Percentiles rank a stretch among this genome's conserved stretches.
Evolutionary conservation across 2,888 invertebrate species (phyloP).

Genomic region (Ichneumon xanthorius): DNA sequence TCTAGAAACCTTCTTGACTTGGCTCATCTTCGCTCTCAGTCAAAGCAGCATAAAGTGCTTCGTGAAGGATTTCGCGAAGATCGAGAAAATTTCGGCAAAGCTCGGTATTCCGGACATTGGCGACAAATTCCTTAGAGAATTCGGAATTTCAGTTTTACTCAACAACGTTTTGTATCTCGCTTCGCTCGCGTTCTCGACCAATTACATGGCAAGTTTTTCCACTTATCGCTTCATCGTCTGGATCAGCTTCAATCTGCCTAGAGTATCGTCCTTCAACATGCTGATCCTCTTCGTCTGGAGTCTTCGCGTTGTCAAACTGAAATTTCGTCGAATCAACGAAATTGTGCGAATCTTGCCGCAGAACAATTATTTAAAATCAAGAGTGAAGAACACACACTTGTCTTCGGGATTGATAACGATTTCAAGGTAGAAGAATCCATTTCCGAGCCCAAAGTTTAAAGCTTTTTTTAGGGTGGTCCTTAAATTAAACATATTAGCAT

Average conservation of each 20-base stretch:
- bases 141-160: neutral
- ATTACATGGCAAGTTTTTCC: neutral
- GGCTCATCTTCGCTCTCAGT: neutral
- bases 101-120: conserved; percentile 6
- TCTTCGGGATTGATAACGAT: neutral
- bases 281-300: conserved; percentile 1
- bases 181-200: neutral
- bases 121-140: neutral
- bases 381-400: neutral
- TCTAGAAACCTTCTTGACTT: neutral
- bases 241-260: neutral
- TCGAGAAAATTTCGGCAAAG: neutral
- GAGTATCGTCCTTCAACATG: neutral
- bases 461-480: neutral
- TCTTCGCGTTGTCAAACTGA: neutral
- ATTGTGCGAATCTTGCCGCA: neutral
- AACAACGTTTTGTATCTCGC: neutral
- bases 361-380: neutral
- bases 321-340: conserved; percentile 23
- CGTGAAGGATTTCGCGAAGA: neutral
- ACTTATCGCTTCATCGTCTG: neutral
- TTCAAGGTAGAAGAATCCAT: neutral
- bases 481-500: too few relatives aligned
- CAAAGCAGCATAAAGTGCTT: neutral
- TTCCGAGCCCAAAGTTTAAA: neutral